Evolutionary conservation across 2,888 invertebrate species (phyloP), one percentile per base, ranked within the genome.

Genomic region (Eucera pruinosa): DNA sequence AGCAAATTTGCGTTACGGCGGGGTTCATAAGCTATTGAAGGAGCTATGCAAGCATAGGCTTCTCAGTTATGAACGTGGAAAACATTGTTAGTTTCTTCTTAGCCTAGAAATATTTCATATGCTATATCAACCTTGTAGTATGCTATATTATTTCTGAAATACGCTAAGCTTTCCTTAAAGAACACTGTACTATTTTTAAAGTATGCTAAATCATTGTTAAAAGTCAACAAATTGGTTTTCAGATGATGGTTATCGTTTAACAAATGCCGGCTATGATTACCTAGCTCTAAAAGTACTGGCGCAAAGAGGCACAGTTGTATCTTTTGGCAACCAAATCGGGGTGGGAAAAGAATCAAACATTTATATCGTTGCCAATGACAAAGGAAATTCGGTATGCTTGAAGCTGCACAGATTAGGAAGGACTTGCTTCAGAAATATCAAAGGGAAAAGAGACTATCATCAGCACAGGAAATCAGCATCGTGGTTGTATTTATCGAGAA

Each of bases 321-420:
- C 97, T 0, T 98, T 99, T 91, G 99, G 99, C 15, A 99, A 98
- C 92, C 99, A 99, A 93, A 99, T 99, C 87, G 99, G 99, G 43
- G 97, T 99, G 41, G 99, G 99, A 50, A 99, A 99, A 92, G 99
- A 99, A 92, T 99, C 99, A 0, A 98, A 99, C 90, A 97, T 99
- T 83, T 99, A 98, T 90, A 95, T 96, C 50, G 98, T 98, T 0
- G 96, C 95, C 2, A 95, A 97, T 93, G 95, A 96, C 81, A 96
- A 97, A 52, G 95, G 95, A 0, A 95, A 95, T 75, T 95, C 97
- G 33, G 93, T 97, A 33, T 98, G 98, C 88, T 94, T 99, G 68
- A 99, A 99, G 92, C 93, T 99, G 23, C 98, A 98, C 92, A 95
- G 98, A 90, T 93, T 99, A 52, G 99, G 99, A 0, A 95, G 99